These are phyloP conservation scores for Falco columbarius DNA, from an alignment of 2,797 vertebrate species.

Conservation along the genomic window DNA sequence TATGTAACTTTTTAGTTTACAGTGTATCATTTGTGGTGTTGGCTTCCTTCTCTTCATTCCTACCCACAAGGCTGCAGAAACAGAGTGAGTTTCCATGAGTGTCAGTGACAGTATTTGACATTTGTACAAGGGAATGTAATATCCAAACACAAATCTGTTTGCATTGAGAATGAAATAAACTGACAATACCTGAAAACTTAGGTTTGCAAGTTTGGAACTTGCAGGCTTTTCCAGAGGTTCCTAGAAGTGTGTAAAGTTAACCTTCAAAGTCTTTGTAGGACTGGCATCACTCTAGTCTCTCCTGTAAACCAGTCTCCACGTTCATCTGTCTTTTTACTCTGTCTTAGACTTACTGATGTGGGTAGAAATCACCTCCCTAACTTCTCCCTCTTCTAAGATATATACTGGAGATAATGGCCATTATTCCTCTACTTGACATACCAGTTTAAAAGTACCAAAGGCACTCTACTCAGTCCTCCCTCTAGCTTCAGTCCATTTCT, in stretches of 20 bases:
- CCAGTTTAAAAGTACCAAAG: constrained; percentile 28
- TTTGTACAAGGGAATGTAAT: not conserved
- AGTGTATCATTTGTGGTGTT: rapidly evolving
- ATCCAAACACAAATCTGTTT: not conserved
- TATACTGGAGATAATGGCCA: not conserved
- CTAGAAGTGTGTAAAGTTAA: not conserved
- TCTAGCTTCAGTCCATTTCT: not conserved
- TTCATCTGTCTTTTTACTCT: not conserved
- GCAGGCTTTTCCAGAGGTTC: not conserved
- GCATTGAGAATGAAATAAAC: not conserved
- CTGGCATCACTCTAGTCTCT: not conserved
- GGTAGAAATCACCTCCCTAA: constrained; percentile 1
- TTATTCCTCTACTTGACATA: constrained; percentile 9
- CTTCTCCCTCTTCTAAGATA: constrained; percentile 4
- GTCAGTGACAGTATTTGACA: not conserved
- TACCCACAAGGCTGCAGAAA: not conserved
- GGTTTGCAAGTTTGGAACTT: not conserved
- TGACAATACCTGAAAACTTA: not conserved
- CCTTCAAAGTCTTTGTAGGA: not conserved
- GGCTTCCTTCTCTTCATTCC: not conserved
- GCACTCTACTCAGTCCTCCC: not conserved
- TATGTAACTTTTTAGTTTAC: not conserved
- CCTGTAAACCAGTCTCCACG: not conserved
- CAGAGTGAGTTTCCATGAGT: not conserved
- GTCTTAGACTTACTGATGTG: not conserved